phyloP scores from a whole-genome alignment of 2,888 invertebrate genomes.

The Fragum sueziense region DNA sequence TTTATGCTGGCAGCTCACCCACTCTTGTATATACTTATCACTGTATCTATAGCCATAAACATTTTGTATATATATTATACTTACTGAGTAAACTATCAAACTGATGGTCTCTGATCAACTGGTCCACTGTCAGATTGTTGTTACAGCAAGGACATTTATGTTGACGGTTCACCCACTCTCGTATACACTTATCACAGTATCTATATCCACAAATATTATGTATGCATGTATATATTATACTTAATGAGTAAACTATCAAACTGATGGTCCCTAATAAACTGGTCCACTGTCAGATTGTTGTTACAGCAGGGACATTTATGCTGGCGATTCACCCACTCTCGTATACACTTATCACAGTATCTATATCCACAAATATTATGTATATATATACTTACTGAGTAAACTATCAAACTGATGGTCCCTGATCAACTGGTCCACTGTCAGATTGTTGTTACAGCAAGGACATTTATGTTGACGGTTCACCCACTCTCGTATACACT shows the following conservation, averaged over 20 bases:
- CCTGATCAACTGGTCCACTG: conserved; percentile 63
- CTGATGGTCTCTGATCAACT: conserved; percentile 75
- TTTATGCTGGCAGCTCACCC: conserved; percentile 74
- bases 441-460: conserved; percentile 74
- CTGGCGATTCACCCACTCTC: conserved; percentile 76
- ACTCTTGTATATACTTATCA: conserved; percentile 76
- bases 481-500: conserved; percentile 78
- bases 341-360: conserved; percentile 77
- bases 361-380: conserved; percentile 78
- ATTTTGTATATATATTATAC: too few species aligned
- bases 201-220: conserved; percentile 78
- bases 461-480: conserved; percentile 76
- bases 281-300: conserved; percentile 49
- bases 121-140: conserved; percentile 49
- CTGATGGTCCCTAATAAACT: conserved; percentile 75
- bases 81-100: conserved; percentile 77
- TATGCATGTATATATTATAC: too few species aligned
- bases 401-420: conserved; percentile 78
- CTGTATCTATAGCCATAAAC: conserved; percentile 80
- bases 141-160: conserved; percentile 80
- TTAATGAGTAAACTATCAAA: conserved; percentile 77
- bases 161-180: conserved; percentile 76
- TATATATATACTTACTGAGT: conserved; percentile 71
- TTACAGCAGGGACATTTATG: conserved; percentile 80
- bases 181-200: conserved; percentile 77